Percentiles rank a stretch among this genome's conserved stretches.
These are phyloP conservation scores for Camelus dromedarius DNA, from an alignment of 2,113 vertebrate genomes.

Conservation along the genomic window DNA sequence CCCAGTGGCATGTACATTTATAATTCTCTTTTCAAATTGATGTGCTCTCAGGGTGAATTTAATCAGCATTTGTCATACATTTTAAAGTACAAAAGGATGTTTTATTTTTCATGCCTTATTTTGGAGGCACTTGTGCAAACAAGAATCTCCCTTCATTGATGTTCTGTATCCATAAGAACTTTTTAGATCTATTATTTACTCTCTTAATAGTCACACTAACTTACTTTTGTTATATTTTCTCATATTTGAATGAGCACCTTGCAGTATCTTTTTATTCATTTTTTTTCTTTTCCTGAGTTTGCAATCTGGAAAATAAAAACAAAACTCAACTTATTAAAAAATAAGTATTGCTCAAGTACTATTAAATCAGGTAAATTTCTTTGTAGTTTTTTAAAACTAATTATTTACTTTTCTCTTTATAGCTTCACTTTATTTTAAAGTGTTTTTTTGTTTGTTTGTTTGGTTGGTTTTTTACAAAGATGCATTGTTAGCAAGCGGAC, in stretches of 20 bases:
- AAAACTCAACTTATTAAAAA: conserved; percentile 16
- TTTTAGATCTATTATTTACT: conserved; percentile 70
- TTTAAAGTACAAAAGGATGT: conserved; percentile 69
- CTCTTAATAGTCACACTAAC: conserved; percentile 10
- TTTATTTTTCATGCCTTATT: conserved; percentile 81
- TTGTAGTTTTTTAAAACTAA: background rate
- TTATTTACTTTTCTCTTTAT: background rate
- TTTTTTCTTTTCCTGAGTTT: background rate
- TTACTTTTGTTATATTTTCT: conserved; percentile 41
- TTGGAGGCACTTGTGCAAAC: conserved; percentile 74
- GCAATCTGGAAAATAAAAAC: background rate
- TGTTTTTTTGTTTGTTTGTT: background rate
- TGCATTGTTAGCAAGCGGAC: background rate
- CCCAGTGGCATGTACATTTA: conserved; percentile 66
- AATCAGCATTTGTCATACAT: conserved; percentile 77
- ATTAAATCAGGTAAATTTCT: background rate
- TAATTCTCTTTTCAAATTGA: conserved; percentile 71
- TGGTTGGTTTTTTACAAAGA: background rate
- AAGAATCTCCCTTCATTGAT: conserved; percentile 70
- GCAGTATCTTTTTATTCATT: background rate
- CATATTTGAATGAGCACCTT: background rate
- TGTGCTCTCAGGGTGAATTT: conserved; percentile 67
- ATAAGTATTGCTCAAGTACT: background rate
- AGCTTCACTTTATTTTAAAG: background rate
- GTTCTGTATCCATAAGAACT: conserved; percentile 52